Conservation (phyloP, 2,797 vertebrate species). For the Balearica regulorum region DNA sequence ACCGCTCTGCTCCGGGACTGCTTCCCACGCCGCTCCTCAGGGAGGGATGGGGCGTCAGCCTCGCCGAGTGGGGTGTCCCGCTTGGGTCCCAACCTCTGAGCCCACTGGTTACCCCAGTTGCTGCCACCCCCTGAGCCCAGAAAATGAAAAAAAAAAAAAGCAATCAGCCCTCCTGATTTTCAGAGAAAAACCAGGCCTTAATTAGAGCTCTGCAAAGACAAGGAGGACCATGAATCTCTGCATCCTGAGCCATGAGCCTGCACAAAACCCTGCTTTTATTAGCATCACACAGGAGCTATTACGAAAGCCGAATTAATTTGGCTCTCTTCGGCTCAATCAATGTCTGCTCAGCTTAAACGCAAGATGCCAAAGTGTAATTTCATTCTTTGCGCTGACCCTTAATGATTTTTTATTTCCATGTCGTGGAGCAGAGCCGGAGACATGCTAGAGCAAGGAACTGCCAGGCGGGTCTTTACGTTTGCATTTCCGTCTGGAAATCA, state of each 20-base stretch:
- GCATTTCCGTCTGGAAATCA: neutral
- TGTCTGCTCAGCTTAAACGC: neutral
- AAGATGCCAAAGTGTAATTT: neutral
- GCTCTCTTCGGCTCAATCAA: neutral
- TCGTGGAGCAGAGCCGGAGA: neutral
- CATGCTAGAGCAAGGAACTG: accelerated
- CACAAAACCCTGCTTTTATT: neutral
- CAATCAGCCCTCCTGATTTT: neutral
- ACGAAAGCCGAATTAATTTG: neutral
- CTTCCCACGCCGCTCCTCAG: accelerated
- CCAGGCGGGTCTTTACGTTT: neutral
- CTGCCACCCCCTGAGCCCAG: neutral
- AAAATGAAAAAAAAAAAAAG: neutral
- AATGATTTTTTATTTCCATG: neutral
- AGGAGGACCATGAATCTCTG: neutral
- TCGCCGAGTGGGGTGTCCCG: accelerated
- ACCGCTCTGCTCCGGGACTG: neutral
- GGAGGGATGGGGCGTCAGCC: neutral
- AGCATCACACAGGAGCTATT: neutral
- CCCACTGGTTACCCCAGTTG: accelerated
- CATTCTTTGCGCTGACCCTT: neutral
- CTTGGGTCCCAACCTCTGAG: neutral
- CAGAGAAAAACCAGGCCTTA: neutral
- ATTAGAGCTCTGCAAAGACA: neutral
- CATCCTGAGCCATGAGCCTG: neutral